Conservation (phyloP, 2,113 vertebrate species). For the Rallus limicola region DNA sequence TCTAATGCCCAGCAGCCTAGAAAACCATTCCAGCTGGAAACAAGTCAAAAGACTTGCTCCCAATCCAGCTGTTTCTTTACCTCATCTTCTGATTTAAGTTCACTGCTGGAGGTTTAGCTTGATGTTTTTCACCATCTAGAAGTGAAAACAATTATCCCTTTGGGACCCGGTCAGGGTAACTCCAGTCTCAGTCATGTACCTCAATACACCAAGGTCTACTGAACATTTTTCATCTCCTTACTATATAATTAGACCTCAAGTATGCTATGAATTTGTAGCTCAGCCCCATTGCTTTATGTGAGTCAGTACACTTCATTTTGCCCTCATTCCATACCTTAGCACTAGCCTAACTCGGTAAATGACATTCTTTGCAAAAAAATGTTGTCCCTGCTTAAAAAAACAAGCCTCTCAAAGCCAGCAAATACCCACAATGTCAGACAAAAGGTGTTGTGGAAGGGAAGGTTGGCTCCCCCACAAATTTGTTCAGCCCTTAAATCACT, state of each 20-base stretch:
- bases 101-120: background rate
- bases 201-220: rapidly evolving
- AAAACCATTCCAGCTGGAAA: background rate
- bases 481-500: background rate
- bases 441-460: background rate
- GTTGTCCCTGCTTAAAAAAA: background rate
- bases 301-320: background rate
- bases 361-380: background rate
- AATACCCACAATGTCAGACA: background rate
- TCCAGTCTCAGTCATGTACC: background rate
- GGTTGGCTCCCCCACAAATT: background rate
- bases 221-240: background rate
- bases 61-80: background rate
- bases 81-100: background rate
- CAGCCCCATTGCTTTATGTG: background rate
- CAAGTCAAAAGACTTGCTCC: background rate
- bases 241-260: background rate
- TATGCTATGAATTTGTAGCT: background rate
- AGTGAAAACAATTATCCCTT: background rate
- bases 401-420: background rate
- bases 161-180: background rate
- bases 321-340: background rate
- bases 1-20: background rate
- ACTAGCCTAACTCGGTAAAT: background rate
- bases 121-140: background rate